These are phyloP conservation scores for Zeuzera pyrina DNA, from an alignment of 2,888 invertebrate species.

Conservation along the genomic window DNA sequence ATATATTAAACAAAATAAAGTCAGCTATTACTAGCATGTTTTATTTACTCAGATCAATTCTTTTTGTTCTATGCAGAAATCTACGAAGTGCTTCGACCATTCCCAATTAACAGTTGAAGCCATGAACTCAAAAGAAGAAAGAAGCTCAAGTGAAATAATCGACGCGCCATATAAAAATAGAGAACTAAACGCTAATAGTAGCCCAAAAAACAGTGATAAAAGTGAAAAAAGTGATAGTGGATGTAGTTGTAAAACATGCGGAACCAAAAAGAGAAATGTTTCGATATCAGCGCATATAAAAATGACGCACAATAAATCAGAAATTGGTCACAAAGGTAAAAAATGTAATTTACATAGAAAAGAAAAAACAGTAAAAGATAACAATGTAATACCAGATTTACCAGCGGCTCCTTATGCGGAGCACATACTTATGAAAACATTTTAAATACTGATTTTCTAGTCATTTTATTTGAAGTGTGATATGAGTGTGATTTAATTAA, in stretches of 20 bases:
- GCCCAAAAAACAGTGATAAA: slow-evolving; percentile 15
- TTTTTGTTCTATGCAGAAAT: slow-evolving; percentile 38
- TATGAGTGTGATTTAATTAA: slow-evolving; percentile 15
- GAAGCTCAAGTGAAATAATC: slow-evolving; percentile 13
- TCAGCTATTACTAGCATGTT: no score
- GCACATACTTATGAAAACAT: slow-evolving; percentile 57
- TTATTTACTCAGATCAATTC: no score
- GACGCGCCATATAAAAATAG: slow-evolving; percentile 18
- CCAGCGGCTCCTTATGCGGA: slow-evolving; percentile 45
- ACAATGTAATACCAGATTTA: slow-evolving; percentile 40
- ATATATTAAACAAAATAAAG: no score
- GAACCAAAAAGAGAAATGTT: slow-evolving; percentile 48
- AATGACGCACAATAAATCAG: slow-evolving; percentile 60
- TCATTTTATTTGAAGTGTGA: slow-evolving; percentile 2
- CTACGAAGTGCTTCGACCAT: slow-evolving; percentile 58
- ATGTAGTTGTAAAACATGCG: slow-evolving; percentile 36
- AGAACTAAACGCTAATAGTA: slow-evolving; percentile 17
- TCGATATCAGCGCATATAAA: slow-evolving; percentile 57
- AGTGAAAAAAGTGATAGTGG: slow-evolving; percentile 25
- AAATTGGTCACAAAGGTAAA: slow-evolving; percentile 52
- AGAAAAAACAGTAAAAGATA: slow-evolving; percentile 41
- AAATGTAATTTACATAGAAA: slow-evolving; percentile 51
- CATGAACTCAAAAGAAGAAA: slow-evolving; percentile 14
- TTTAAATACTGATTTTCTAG: slow-evolving; percentile 26
- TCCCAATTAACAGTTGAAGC: slow-evolving; percentile 40